Percentiles rank a stretch among this genome's conserved stretches.
phyloP scores from a whole-genome alignment of 2,888 invertebrate genomes.

The Stenoptilia bipunctidactyla region DNA sequence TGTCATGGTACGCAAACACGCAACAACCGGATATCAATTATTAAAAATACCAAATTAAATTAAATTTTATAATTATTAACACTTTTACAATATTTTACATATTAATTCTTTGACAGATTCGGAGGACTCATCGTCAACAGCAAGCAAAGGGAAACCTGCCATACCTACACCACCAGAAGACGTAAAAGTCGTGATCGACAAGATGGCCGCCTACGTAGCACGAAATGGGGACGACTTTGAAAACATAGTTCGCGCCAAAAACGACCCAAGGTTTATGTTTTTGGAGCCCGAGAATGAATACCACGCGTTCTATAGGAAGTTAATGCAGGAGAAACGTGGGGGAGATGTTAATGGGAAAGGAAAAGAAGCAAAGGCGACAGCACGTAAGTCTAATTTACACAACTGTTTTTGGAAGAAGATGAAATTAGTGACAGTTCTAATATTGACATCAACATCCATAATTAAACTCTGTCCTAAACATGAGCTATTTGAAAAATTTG shows the following conservation, averaged over 20 bases:
- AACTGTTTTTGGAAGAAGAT: no score
- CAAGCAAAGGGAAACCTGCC: constrained; percentile 24
- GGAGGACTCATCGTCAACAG: constrained; percentile 42
- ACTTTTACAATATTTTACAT: no score
- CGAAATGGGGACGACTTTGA: constrained; percentile 97
- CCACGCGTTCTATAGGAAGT: constrained; percentile 82
- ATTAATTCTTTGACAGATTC: constrained; percentile 33
- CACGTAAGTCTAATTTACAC: constrained; percentile 16
- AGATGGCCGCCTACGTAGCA: constrained; percentile 96
- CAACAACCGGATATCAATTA: no score
- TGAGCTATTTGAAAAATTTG: no score
- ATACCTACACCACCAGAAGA: constrained; percentile 74
- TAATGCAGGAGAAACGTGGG: constrained; percentile 42
- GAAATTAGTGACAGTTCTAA: no score
- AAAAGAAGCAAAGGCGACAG: constrained; percentile 6
- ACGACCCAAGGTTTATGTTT: constrained; percentile 90
- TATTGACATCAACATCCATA: no score
- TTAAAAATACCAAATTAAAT: no score
- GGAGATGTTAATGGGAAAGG: constrained; percentile 28
- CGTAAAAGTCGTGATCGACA: constrained; percentile 89
- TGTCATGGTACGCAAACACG: no score
- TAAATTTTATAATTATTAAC: no score
- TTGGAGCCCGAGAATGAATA: constrained; percentile 82
- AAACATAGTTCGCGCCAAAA: constrained; percentile 84
- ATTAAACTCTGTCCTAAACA: no score